Base-by-base conservation (phyloP, 2,797 vertebrate genomes). In the Heterohyrax brucei region DNA sequence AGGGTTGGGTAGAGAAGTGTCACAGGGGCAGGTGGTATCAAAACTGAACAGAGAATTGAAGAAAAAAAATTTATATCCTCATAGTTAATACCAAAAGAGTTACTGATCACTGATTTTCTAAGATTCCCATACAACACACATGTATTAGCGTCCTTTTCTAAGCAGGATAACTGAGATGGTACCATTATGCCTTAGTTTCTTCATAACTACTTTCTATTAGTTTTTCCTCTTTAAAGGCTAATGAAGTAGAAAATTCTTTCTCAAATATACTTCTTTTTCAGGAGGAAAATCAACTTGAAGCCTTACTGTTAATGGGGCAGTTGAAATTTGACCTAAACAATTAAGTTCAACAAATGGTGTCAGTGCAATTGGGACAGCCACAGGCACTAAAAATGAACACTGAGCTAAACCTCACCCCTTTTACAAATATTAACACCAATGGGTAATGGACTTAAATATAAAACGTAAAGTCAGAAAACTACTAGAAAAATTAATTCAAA, bases 181-280 rank as follows among this genome's bases (percentile, higher is more conserved):
- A 48, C 4, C 56, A 7, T 19, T 33, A 46, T 24, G 92, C 76
- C 18, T 59, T 88, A 87, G 33, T 46, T 56, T 86, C 70, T 66
- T 56, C 10, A 78, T 64, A 73, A 3, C 8, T 33, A 89, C 22
- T 46, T 86, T 9, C 46, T 79, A 78, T 33, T 70, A 79, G 66
- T 62, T 87, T 89, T 93, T 93, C 61, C 87, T 81, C 53, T 96
- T 93, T 82, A 95, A 82, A 84, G 59, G 19, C 39, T 92, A 95
- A 72, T 72, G 93, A 91, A 78, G 50, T 86, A 12, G 26, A 91
- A 44, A 6, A 83, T 76, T 80, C 50, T 46, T 93, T 62, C 64
- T 86, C 61, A 95, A 83, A 95, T 24, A 13, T 30, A 75, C 70
- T 82, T 95, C 19, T 28, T 92, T 68, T 53, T 91, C 83, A 82